Percentiles rank a stretch among this genome's conserved stretches.
These are phyloP conservation scores for Sebastes wilsoni DNA, from an alignment of 2,797 vertebrate species.

Conservation along the genomic window DNA sequence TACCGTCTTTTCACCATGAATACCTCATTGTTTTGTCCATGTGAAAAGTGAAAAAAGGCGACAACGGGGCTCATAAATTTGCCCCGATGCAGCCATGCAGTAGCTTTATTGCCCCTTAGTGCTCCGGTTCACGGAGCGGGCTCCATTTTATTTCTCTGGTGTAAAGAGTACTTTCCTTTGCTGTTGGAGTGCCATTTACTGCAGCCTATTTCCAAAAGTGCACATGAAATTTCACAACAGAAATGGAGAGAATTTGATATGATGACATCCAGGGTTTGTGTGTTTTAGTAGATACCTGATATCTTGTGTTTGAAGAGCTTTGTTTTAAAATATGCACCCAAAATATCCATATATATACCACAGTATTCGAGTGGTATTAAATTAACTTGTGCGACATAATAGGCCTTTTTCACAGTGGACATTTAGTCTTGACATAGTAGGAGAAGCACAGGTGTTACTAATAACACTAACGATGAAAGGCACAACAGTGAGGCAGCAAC, in stretches of 20 bases:
- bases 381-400: background rate
- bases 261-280: background rate
- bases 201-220: constrained; percentile 12
- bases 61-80: constrained; percentile 53
- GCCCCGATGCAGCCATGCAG: constrained; percentile 38
- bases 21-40: constrained; percentile 46
- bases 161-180: constrained; percentile 11
- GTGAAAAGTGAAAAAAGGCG: constrained; percentile 33
- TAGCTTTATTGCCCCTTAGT: constrained; percentile 46
- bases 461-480: background rate
- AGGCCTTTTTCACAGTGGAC: background rate
- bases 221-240: constrained; percentile 12
- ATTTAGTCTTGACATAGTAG: background rate
- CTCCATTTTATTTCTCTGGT: constrained; percentile 47
- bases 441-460: background rate
- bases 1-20: constrained; percentile 21
- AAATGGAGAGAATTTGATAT: background rate
- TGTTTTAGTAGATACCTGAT: background rate
- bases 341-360: background rate
- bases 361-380: background rate
- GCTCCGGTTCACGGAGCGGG: constrained; percentile 43
- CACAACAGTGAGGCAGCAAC: background rate
- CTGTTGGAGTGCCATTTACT: constrained; percentile 19
- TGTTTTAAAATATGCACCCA: background rate
- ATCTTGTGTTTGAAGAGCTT: background rate